Base-by-base conservation (phyloP, 2,113 vertebrate genomes). In the Heptranchias perlo region DNA sequence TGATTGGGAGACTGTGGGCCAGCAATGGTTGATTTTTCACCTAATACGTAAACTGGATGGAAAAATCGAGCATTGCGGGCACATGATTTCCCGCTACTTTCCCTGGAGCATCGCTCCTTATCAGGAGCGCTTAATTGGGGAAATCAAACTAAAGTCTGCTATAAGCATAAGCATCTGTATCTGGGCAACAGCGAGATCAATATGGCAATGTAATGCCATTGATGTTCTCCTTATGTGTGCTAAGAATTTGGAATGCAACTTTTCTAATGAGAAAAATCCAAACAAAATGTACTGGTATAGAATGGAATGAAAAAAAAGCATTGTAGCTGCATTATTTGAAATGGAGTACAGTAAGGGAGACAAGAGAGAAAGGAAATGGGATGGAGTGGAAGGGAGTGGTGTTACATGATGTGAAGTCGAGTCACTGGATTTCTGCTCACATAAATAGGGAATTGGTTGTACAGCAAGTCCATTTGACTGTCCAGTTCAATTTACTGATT, bases 401-500 rank as follows among this genome's bases (percentile, higher is more conserved):
- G 39, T 47, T 44, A 82, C 78, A 82, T 82, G 78, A 47, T 35
- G 64, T 28, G 61, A 95, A 49, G 13, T 47, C 39, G 7, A 67
- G 18, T 67, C 62, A 69, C 39, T 49, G 13, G 3, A 89, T 58
- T 89, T 89, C 52, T 69, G 23, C 28, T 47, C 11, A 67, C 44
- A 47, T 11, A 49, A 95, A 49, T 44, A 69, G 2, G 13, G 6
- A 35, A 95, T 65, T 67, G 44, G 39, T 47, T 65, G 49, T 95
- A 69, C 25, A 69, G 8, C 39, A 31, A 28, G 44, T 93, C 93
- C 44, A 47, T 67, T 49, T 49, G 64, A 69, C 64, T 67, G 93
- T 69, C 93, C 93, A 95, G n/a, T 69, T 95, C 64, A 95, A 69
- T 95, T 69, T 94, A 14, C n/a, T 94, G 61, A 69, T 94, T 4